Conservation (phyloP, 1,140 invertebrate species). For the Pseudomyrmex flavicornis region DNA sequence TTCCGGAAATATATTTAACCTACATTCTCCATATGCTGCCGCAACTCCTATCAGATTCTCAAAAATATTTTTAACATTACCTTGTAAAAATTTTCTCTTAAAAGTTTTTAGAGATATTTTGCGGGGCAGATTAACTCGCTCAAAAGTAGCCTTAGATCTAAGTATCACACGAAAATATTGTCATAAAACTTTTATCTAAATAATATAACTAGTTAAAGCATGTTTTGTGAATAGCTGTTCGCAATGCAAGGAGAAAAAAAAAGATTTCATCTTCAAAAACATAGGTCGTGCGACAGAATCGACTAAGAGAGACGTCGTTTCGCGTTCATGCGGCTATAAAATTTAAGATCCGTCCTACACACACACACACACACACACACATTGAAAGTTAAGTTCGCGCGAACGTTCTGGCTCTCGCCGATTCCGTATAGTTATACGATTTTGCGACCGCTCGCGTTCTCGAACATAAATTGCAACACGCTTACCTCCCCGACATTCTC, state of each 20-base stretch:
- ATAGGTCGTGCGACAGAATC: slow-evolving; percentile 13
- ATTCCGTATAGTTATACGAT: slow-evolving; percentile 42
- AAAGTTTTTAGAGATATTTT: slow-evolving; percentile 6
- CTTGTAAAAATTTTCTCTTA: neutral
- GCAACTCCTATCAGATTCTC: slow-evolving; percentile 27
- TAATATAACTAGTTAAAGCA: too few species aligned
- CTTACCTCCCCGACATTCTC: neutral
- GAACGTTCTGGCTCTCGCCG: slow-evolving; percentile 2
- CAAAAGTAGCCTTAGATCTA: too few species aligned
- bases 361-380: too few species aligned
- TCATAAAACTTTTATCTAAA: too few species aligned
- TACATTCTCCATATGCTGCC: slow-evolving; percentile 3
- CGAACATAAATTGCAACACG: slow-evolving; percentile 47
- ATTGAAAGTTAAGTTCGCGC: slow-evolving; percentile 34
- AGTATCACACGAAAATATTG: too few species aligned
- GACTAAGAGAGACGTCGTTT: slow-evolving; percentile 22
- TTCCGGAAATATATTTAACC: slow-evolving; percentile 36
- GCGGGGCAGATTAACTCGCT: neutral
- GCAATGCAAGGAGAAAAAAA: too few species aligned
- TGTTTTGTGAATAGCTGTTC: too few species aligned
- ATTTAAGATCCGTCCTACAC: slow-evolving; percentile 36
- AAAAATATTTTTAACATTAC: slow-evolving; percentile 11
- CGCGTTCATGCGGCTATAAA: slow-evolving; percentile 45
- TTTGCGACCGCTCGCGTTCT: slow-evolving; percentile 25
- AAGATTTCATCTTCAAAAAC: neutral